Conservation (phyloP, 2,113 vertebrate genomes). For the Morone chrysops region DNA sequence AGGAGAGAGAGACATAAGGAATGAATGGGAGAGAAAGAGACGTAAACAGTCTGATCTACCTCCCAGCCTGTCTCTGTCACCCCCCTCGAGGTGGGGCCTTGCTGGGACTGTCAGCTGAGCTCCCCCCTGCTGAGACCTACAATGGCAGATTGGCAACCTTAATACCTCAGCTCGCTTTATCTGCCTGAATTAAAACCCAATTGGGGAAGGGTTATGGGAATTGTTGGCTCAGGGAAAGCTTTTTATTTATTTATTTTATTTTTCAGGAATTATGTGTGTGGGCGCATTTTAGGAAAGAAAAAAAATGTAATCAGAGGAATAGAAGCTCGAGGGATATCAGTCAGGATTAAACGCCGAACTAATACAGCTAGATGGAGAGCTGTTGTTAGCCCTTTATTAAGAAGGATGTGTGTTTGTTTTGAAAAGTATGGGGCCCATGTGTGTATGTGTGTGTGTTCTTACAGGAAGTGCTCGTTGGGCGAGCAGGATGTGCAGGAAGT, state of each 20-base stretch:
- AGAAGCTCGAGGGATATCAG: slow-evolving; percentile 56
- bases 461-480: slow-evolving; percentile 73
- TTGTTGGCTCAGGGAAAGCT: slow-evolving; percentile 45
- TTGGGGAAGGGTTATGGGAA: slow-evolving; percentile 68
- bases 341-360: slow-evolving; percentile 72
- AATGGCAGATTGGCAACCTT: slow-evolving; percentile 78
- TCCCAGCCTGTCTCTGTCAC: slow-evolving; percentile 53
- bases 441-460: slow-evolving; percentile 24
- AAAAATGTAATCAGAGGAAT: slow-evolving; percentile 53
- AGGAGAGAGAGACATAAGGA: slow-evolving; percentile 16
- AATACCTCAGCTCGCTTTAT: slow-evolving; percentile 73
- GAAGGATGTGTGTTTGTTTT: slow-evolving; percentile 74
- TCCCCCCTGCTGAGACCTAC: slow-evolving; percentile 65
- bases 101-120: slow-evolving; percentile 67
- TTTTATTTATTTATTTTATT: slow-evolving; percentile 54
- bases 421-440: slow-evolving; percentile 32
- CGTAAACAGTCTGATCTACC: slow-evolving; percentile 48
- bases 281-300: slow-evolving; percentile 51
- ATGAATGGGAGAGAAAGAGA: slow-evolving; percentile 46
- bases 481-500: slow-evolving; percentile 76
- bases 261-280: slow-evolving; percentile 61
- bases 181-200: slow-evolving; percentile 73
- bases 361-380: slow-evolving; percentile 57
- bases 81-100: slow-evolving; percentile 56
- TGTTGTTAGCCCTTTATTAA: slow-evolving; percentile 73